A percentile compares a stretch with the other conserved stretches of the same genome.
Conservation (phyloP, 2,113 vertebrate genomes). For the Cheilinus undulatus region DNA sequence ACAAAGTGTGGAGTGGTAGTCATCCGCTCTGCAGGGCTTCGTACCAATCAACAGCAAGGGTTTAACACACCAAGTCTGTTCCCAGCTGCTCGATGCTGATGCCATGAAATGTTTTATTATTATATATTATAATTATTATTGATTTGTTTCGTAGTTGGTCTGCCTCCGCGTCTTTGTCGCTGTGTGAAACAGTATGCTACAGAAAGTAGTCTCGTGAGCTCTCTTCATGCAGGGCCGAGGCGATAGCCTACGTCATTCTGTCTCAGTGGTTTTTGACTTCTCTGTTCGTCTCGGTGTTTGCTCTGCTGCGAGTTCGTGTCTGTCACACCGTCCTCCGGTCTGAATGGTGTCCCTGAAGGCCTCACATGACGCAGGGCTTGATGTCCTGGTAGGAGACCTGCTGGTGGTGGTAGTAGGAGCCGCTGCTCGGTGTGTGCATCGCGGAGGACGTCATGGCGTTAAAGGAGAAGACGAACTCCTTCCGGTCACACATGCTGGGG, state of each 20-base stretch:
- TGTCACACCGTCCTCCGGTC: conserved; percentile 42
- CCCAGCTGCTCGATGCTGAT: conserved; percentile 63
- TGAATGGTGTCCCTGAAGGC: conserved; percentile 27
- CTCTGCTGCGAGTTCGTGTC: conserved; percentile 54
- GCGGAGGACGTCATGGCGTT: conserved; percentile 98
- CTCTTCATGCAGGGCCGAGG: conserved; percentile 29
- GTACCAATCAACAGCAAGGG: conserved; percentile 82
- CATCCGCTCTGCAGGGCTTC: conserved; percentile 83
- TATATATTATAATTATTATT: conserved; percentile 71
- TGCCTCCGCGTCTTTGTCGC: conserved; percentile 45
- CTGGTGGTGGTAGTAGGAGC: conserved; percentile 98
- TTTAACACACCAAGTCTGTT: conserved; percentile 45
- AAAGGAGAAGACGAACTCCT: conserved; percentile 99
- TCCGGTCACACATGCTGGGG: conserved; percentile 97
- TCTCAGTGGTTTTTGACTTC: conserved; percentile 65
- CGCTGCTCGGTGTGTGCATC: conserved; percentile 92
- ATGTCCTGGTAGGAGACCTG: conserved; percentile 99
- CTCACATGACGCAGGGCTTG: conserved; percentile 99
- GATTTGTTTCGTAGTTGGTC: conserved; percentile 43
- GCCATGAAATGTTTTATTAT: conserved; percentile 58
- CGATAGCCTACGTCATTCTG: conserved; percentile 40
- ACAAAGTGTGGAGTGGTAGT: conserved; percentile 76
- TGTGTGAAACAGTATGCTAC: conserved; percentile 44
- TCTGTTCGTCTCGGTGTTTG: conserved; percentile 41
- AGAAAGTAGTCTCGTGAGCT: conserved; percentile 62